Evolutionary conservation across 53 echinoderm and acorn worm genomes (phyloP).

Genomic region (Pentamera pediparva): DNA sequence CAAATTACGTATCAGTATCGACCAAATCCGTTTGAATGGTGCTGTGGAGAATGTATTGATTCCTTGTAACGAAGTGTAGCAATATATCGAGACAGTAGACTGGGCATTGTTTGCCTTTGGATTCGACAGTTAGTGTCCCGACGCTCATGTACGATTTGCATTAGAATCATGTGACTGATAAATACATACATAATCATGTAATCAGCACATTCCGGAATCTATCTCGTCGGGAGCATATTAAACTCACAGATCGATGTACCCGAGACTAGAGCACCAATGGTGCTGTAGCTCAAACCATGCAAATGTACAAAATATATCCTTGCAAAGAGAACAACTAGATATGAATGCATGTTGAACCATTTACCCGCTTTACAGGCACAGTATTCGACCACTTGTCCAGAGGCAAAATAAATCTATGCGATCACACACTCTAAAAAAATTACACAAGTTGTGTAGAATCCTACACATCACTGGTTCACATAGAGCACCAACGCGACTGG

Average conservation of each 20-base stretch:
- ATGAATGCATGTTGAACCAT: too few relatives aligned
- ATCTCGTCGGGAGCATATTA: slow-evolving; percentile 1
- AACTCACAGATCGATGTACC: neutral
- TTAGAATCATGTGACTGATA: slow-evolving; percentile 12
- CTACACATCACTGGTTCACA: too few relatives aligned
- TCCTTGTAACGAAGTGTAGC: slow-evolving; percentile 8
- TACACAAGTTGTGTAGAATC: too few relatives aligned
- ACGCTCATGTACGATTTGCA: neutral
- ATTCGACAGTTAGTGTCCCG: neutral
- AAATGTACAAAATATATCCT: too few relatives aligned
- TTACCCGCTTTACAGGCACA: too few relatives aligned
- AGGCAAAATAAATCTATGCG: too few relatives aligned
- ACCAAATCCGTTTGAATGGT: neutral
- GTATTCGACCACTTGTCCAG: too few relatives aligned
- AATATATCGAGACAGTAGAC: neutral
- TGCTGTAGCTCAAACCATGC: too few relatives aligned
- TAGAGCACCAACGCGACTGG: too few relatives aligned
- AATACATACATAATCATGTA: neutral
- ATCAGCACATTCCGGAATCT: slow-evolving; percentile 3
- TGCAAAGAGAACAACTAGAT: too few relatives aligned
- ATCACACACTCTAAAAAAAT: too few relatives aligned
- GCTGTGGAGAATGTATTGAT: neutral
- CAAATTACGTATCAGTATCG: neutral
- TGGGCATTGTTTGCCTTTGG: neutral
- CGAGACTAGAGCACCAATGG: slow-evolving; percentile 8